Conservation (phyloP, 1,140 invertebrate genomes). For the Pentalonia nigronervosa region DNA sequence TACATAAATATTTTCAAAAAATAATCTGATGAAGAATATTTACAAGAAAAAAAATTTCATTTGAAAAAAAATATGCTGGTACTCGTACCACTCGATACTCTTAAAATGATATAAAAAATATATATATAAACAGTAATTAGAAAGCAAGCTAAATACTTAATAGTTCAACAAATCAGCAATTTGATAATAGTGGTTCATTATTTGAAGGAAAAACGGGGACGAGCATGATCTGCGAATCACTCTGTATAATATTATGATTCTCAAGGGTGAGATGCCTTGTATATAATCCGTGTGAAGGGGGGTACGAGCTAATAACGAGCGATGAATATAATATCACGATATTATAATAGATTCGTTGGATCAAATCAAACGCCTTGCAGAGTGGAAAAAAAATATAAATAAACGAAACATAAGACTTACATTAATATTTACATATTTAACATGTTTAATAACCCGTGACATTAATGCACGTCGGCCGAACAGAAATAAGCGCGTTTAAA, state of each 20-base stretch:
- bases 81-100: neutral
- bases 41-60: neutral
- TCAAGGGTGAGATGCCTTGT: neutral
- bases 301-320: neutral
- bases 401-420: neutral
- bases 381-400: neutral
- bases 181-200: neutral
- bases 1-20: neutral
- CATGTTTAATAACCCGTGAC: constrained; percentile 10
- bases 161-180: neutral
- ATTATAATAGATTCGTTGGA: neutral
- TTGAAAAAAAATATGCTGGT: neutral
- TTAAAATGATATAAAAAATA: neutral
- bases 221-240: neutral
- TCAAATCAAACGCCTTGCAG: neutral
- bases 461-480: neutral
- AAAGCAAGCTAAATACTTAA: neutral
- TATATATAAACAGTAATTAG: neutral
- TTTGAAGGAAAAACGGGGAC: neutral
- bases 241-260: neutral
- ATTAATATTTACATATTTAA: constrained; percentile 20
- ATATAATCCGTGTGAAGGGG: no score
- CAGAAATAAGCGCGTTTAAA: neutral
- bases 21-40: neutral
- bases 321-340: neutral